Evolutionary conservation across 2,113 vertebrate species (phyloP), one percentile per base, ranked within the genome.

Genomic region (Callopanchax toddi): DNA sequence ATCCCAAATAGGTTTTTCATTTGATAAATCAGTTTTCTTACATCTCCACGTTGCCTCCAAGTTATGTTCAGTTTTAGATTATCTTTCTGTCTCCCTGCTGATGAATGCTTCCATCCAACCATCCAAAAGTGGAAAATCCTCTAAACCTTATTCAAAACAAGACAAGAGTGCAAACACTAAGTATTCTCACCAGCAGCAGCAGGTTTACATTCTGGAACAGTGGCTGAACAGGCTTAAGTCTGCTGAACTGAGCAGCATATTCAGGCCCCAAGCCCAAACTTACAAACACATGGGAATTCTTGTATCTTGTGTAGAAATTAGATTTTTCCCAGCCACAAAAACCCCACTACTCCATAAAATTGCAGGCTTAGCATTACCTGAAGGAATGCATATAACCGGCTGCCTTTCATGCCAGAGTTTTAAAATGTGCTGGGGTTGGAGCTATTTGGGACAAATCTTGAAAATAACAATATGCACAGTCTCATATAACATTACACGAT

Each of bases 91-190:
- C 37, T 39, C 11, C 18, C 16, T 25, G 25, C 40, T 46, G 13
- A 74, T 46, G 13, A 74, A 58, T 46, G 18, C 69, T 71, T 71
- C 54, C 43, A 60, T 58, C 53, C 61, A 75, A 63, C 63, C 25
- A 36, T 51, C 39, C 21, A 72, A 57, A 83, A 69, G 57, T 63
- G 45, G n/a, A 73, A 71, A 86, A 83, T 74, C 75, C 61, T 40
- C 53, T 26, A 56, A 62, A 74, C 48, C 50, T 70, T 79, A 80
- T 80, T 83, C 67, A 78, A 75, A 67, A 70, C 67, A n/a, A 78
- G 60, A 54, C 57, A 1, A n/a, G 26, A 67, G 57, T 59, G 37
- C 49, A 74, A 74, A 79, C 49, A 66, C 29, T 20, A 44, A 44
- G 43, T n/a, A n/a, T n/a, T n/a, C n/a, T n/a, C 48, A 16, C 73